Evolutionary conservation across 2,888 invertebrate species (phyloP).

Genomic region (Sceliomorpha sp.): DNA sequence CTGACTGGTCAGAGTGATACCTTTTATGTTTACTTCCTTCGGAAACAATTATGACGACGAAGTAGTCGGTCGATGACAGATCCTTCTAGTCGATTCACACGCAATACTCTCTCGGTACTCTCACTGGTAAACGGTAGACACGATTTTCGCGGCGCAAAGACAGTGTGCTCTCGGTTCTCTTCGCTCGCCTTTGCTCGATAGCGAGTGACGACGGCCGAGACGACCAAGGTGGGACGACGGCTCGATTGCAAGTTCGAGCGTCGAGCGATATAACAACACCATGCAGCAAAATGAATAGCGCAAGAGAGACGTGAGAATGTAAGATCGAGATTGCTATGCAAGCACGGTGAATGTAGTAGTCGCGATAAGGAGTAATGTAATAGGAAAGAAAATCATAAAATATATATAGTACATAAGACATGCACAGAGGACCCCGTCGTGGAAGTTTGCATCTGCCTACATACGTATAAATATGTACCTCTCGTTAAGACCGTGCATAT

Average conservation of each 20-base stretch:
- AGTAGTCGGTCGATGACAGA: conserved; percentile 38
- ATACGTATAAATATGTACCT: conserved; percentile 26
- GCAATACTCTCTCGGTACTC: conserved; percentile 46
- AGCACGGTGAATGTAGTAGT: conserved; percentile 68
- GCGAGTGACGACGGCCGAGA: conserved; percentile 49
- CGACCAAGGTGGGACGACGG: conserved; percentile 45
- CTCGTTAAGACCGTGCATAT: conserved; percentile 33
- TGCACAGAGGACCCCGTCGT: conserved; percentile 72
- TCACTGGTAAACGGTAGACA: conserved; percentile 37
- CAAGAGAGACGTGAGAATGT: conserved; percentile 70
- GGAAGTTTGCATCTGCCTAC: conserved; percentile 53
- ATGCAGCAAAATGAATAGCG: conserved; percentile 62
- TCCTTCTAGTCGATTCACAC: conserved; percentile 54
- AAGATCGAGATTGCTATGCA: conserved; percentile 65
- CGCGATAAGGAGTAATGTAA: conserved; percentile 62
- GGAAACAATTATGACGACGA: conserved; percentile 48
- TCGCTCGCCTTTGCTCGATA: conserved; percentile 51
- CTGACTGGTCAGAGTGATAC: conserved; percentile 49
- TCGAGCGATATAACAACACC: conserved; percentile 59
- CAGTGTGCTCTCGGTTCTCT: conserved; percentile 55
- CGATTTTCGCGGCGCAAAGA: conserved; percentile 46
- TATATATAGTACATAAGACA: conserved; percentile 67
- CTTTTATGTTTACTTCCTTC: conserved; percentile 53
- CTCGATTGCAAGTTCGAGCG: conserved; percentile 57
- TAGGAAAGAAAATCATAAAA: conserved; percentile 59